phyloP scores from a whole-genome alignment of 2,797 vertebrate species.

The Bradypodion ventrale region DNA sequence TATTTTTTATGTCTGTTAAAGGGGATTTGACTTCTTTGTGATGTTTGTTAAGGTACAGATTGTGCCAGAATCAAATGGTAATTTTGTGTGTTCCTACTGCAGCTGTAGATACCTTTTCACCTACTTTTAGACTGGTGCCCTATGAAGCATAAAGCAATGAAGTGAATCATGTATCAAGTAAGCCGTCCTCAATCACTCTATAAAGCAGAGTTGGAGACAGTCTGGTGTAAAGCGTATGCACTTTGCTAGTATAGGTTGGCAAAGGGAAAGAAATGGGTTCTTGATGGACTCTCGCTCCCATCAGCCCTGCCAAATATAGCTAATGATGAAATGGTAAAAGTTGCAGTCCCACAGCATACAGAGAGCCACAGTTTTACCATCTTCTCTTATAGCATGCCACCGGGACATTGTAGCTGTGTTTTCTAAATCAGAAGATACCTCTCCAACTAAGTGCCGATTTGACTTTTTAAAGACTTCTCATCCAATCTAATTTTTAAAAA shows the following conservation, averaged over 20 bases:
- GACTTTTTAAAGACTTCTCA: neutral
- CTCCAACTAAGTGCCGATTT: neutral
- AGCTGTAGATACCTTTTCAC: neutral
- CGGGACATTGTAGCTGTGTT: no score
- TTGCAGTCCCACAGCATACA: no score
- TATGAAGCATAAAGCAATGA: slow-evolving; percentile 1
- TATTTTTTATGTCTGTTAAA: neutral
- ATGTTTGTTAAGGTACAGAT: neutral
- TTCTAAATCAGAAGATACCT: neutral
- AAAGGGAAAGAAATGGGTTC: no score
- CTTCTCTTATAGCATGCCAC: neutral
- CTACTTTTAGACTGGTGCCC: neutral
- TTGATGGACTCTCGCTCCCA: no score
- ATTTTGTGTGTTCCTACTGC: neutral
- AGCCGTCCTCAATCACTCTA: neutral
- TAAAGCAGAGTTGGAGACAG: neutral
- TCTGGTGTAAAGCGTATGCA: neutral
- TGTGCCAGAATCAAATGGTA: neutral
- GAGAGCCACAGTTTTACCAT: no score
- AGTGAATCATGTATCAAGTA: neutral
- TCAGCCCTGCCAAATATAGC: no score
- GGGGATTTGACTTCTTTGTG: slow-evolving; percentile 1
- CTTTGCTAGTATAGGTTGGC: no score
- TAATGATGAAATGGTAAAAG: no score
- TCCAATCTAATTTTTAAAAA: no score